A percentile compares a stretch with the other conserved stretches of the same genome.
Evolutionary conservation across 2,113 vertebrate genomes (phyloP).

Genomic region (human (Homo sapiens)): DNA sequence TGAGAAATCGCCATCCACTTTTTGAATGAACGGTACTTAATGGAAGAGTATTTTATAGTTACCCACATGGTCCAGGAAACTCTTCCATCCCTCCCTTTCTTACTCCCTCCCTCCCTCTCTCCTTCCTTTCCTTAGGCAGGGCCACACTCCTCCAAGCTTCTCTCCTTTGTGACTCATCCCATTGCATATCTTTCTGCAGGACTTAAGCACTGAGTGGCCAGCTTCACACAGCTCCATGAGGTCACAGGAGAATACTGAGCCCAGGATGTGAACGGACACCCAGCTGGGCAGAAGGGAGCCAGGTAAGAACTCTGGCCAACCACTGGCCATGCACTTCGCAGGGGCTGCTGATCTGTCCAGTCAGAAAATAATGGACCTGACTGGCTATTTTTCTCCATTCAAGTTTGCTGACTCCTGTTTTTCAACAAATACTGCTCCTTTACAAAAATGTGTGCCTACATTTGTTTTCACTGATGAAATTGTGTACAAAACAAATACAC

Average conservation of each 20-base stretch:
- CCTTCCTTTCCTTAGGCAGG: not conserved
- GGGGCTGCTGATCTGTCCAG: not conserved
- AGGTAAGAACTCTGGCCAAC: too few species aligned
- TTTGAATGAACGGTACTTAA: not conserved
- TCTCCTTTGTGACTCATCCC: not conserved
- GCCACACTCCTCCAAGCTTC: not conserved
- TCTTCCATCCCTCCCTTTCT: not conserved
- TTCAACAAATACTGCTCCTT: too few species aligned
- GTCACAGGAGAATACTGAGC: not conserved
- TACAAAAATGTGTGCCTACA: not conserved
- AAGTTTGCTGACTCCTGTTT: not conserved
- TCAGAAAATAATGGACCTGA: not conserved
- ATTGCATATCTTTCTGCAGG: not conserved
- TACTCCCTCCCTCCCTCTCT: not conserved
- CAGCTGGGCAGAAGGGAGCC: not conserved
- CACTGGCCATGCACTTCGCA: rapidly evolving
- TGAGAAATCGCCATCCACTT: not conserved
- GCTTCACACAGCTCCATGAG: not conserved
- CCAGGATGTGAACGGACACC: not conserved
- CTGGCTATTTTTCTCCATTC: not conserved
- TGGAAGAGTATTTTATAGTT: not conserved
- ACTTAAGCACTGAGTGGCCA: not conserved
- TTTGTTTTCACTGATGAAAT: not conserved
- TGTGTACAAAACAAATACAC: not conserved
- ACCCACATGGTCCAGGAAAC: not conserved